A percentile compares a stretch with the other conserved stretches of the same genome.
phyloP scores from a whole-genome alignment of 2,797 vertebrate genomes.

The Crotalus adamanteus region DNA sequence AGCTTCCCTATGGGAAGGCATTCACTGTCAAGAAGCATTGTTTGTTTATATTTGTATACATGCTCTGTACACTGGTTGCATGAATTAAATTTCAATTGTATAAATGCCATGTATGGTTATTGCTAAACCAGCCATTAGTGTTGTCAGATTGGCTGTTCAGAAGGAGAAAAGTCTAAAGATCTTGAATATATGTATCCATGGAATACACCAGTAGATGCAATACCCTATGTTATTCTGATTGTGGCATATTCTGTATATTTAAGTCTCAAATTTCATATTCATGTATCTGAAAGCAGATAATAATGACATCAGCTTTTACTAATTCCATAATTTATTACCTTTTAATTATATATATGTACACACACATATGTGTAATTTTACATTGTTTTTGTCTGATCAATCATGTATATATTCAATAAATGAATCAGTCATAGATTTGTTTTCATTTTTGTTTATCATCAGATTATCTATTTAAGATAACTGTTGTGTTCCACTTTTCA shows the following conservation, averaged over 20 bases:
- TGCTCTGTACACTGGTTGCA: background rate
- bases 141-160: constrained; percentile 15
- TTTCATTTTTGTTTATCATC: background rate
- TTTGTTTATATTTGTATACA: constrained; percentile 37
- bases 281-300: constrained; percentile 40
- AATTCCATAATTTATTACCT: constrained; percentile 68
- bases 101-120: constrained; percentile 1
- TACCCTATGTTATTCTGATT: constrained; percentile 43
- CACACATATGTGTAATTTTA: constrained; percentile 64
- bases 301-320: constrained; percentile 60
- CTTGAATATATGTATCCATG: constrained; percentile 22
- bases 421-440: constrained; percentile 15
- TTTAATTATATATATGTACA: constrained; percentile 49
- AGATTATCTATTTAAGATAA: background rate
- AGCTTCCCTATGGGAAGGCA: constrained; percentile 24
- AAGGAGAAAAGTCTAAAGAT: constrained; percentile 11
- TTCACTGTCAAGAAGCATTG: background rate
- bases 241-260: constrained; percentile 41
- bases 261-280: constrained; percentile 46
- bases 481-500: background rate
- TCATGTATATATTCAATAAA: constrained; percentile 70
- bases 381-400: constrained; percentile 58
- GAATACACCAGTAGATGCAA: constrained; percentile 50
- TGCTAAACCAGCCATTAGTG: constrained; percentile 9
- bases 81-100: background rate